A percentile compares a stretch with the other conserved stretches of the same genome.
Evolutionary conservation across 2,113 vertebrate genomes (phyloP).

Genomic region (Hydrochoerus hydrochaeris): DNA sequence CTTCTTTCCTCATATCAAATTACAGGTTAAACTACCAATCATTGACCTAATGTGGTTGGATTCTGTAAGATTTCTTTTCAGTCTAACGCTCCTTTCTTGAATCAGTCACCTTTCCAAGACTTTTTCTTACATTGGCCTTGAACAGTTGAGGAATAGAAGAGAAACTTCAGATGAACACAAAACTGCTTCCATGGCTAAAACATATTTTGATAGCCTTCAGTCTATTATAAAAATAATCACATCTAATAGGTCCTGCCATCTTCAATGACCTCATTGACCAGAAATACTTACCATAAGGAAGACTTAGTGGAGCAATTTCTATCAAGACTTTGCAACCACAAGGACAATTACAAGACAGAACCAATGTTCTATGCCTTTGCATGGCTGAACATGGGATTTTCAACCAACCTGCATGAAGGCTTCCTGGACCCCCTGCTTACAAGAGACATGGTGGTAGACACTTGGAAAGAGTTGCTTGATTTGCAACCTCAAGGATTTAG

Average conservation of each 20-base stretch:
- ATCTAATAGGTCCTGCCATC: neutral
- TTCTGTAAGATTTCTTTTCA: neutral
- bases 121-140: neutral
- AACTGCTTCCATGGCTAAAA: neutral
- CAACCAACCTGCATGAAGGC: accelerated
- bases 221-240: neutral
- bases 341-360: neutral
- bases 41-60: neutral
- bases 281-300: neutral
- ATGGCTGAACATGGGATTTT: neutral
- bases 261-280: neutral
- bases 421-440: neutral
- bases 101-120: neutral
- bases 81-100: neutral
- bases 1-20: neutral
- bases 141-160: neutral
- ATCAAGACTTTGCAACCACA: neutral
- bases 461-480: neutral
- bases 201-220: neutral
- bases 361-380: neutral
- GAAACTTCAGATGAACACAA: neutral
- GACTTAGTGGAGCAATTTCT: neutral
- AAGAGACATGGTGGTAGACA: accelerated
- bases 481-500: neutral
- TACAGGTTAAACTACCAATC: neutral